Base-by-base conservation (phyloP, 2,888 invertebrate genomes). In the Alviniconcha strummeri region DNA sequence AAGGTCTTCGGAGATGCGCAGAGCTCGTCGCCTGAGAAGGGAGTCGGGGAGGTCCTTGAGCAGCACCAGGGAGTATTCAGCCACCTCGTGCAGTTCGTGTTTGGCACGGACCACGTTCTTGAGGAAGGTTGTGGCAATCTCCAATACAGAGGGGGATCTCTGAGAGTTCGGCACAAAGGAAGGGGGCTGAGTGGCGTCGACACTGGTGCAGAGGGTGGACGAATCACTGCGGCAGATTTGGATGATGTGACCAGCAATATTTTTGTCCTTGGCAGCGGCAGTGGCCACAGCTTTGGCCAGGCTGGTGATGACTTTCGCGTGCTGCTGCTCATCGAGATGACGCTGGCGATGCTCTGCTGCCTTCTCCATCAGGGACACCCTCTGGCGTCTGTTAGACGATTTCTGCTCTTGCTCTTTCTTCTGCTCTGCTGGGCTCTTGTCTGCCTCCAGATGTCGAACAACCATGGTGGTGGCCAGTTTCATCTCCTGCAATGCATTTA, bases 11-110 rank as follows among this genome's bases (percentile, higher is more conserved):
- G 79, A 84, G n/a, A 86, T 57, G 6, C 79, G 81, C 56, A 83
- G 81, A n/a, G 80, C 82, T 6, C 84, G 83, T 11, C 80, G 82
- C 36, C 79, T 80, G 69, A 81, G 84, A 19, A 83, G n/a, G 3
- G 83, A 84, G 75, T 83, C 79, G 5, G 83, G 83, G 0, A 67
- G 55, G 72, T 84, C 84, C 56, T 80, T 81, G 15, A 79, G 57
- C 36, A 83, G 52, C 2, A 86, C 83, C 64, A 84, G 81, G 5
- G 85, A 83, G 72, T 81, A 86, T 76, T 86, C 85, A 8, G 83
- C 83, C 81, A 86, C 84, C 54, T 86, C 84, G 69, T 71, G 83
- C 17, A 84, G 77, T 15, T 81, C 83, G 6, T 57, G 81, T 36
- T 80, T 83, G 76, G 69, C 69, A 7, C 15, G 82, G 7, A 7